Evolutionary conservation across 2,888 invertebrate genomes (phyloP).

Genomic region (Cephus rjabovi): DNA sequence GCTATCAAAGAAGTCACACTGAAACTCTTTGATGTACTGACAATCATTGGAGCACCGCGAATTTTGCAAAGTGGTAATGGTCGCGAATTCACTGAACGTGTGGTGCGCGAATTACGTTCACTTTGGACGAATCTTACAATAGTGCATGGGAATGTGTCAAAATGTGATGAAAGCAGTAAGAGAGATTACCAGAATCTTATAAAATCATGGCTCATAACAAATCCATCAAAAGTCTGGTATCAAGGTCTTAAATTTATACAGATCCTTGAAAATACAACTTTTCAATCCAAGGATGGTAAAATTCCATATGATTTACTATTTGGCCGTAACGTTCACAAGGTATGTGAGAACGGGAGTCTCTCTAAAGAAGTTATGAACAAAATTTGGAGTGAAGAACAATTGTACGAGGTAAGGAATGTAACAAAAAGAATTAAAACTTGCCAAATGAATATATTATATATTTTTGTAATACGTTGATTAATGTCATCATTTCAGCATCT

Average conservation of each 20-base stretch:
- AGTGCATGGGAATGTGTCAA: conserved; percentile 39
- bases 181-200: conserved; percentile 44
- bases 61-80: conserved; percentile 52
- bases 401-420: conserved; percentile 15
- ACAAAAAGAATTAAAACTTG: background rate
- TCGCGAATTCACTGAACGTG: conserved; percentile 42
- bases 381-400: conserved; percentile 37
- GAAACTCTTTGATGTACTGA: conserved; percentile 45
- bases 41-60: conserved; percentile 50
- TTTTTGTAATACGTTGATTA: background rate
- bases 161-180: conserved; percentile 15
- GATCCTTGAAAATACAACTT: conserved; percentile 46
- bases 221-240: conserved; percentile 44
- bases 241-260: conserved; percentile 48
- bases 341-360: conserved; percentile 27
- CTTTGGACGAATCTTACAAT: conserved; percentile 44
- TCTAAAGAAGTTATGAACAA: conserved; percentile 19
- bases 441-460: background rate
- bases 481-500: conserved; percentile 10
- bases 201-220: conserved; percentile 40
- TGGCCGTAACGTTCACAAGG: conserved; percentile 36
- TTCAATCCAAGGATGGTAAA: conserved; percentile 33
- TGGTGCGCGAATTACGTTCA: conserved; percentile 41
- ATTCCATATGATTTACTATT: conserved; percentile 47
- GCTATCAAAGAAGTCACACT: conserved; percentile 40